A percentile compares a stretch with the other conserved stretches of the same genome.
These are phyloP conservation scores for Lasaia peninsularis DNA, from an alignment of 1,140 invertebrate genomes.

Conservation along the genomic window DNA sequence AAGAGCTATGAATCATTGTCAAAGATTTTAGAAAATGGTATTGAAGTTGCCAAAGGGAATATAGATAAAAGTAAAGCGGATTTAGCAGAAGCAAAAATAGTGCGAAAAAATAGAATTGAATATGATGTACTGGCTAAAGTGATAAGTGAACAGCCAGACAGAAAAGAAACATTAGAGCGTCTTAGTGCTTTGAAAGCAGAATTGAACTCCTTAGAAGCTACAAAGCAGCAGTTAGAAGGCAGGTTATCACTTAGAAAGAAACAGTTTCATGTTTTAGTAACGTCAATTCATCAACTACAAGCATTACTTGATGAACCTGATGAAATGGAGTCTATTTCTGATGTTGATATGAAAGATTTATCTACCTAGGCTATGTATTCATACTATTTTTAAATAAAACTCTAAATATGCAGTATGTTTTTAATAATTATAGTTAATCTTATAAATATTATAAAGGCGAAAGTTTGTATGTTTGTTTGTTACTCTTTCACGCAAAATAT, in stretches of 20 bases:
- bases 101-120: slow-evolving; percentile 93
- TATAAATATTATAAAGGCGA: too few species aligned
- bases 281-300: slow-evolving; percentile 87
- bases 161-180: slow-evolving; percentile 88
- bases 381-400: not conserved
- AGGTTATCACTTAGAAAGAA: slow-evolving; percentile 90
- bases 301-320: slow-evolving; percentile 84
- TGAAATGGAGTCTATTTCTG: slow-evolving; percentile 80
- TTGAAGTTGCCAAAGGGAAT: slow-evolving; percentile 84
- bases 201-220: slow-evolving; percentile 81
- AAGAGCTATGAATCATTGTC: slow-evolving; percentile 90
- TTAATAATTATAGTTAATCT: too few species aligned
- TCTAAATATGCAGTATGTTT: not conserved
- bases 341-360: slow-evolving; percentile 66
- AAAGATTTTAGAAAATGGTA: slow-evolving; percentile 86
- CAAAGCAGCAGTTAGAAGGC: slow-evolving; percentile 84
- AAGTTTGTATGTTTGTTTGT: too few species aligned
- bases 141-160: slow-evolving; percentile 93
- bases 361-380: slow-evolving; percentile 7
- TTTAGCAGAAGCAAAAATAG: slow-evolving; percentile 87
- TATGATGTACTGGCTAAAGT: slow-evolving; percentile 95
- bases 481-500: too few species aligned
- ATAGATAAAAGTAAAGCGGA: slow-evolving; percentile 87
- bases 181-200: slow-evolving; percentile 86
- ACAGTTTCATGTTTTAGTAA: slow-evolving; percentile 92